A percentile compares a stretch with the other conserved stretches of the same genome.
These are phyloP conservation scores for Zootermopsis nevadensis DNA, from an alignment of 2,888 invertebrate species.

Conservation along the genomic window DNA sequence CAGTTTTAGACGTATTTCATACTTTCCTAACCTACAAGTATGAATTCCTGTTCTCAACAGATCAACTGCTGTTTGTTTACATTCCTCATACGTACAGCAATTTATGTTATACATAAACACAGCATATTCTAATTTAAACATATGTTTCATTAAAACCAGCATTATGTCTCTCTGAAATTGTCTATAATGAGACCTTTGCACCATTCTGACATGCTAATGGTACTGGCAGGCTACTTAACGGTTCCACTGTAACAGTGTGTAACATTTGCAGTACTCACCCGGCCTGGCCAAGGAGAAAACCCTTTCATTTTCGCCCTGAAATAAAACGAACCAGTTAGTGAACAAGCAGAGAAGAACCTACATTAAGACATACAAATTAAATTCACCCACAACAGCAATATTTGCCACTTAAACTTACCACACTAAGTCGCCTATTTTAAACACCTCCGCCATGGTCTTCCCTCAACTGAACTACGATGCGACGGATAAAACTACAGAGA, in stretches of 20 bases:
- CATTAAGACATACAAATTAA: not conserved
- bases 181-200: not conserved
- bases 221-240: conserved; percentile 20
- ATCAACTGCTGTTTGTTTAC: not conserved
- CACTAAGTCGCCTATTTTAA: conserved; percentile 75
- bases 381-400: not conserved
- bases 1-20: too few species aligned
- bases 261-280: conserved; percentile 88
- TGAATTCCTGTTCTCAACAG: not conserved
- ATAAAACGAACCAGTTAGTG: conserved; percentile 47
- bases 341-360: conserved; percentile 13
- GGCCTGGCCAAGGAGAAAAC: conserved; percentile 96
- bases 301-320: conserved; percentile 98
- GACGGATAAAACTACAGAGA: conserved; percentile 20
- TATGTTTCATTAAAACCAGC: not conserved
- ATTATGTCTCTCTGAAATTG: too few species aligned
- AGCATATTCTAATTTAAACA: not conserved
- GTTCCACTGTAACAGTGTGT: conserved; percentile 18
- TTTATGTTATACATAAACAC: not conserved
- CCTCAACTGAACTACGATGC: conserved; percentile 31
- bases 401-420: conserved; percentile 68
- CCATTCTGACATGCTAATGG: not conserved
- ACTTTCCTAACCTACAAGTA: not conserved
- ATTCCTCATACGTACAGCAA: not conserved
- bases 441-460: conserved; percentile 55